These are phyloP conservation scores for Junonia oenone DNA, from an alignment of 2,888 invertebrate species.

Conservation along the genomic window DNA sequence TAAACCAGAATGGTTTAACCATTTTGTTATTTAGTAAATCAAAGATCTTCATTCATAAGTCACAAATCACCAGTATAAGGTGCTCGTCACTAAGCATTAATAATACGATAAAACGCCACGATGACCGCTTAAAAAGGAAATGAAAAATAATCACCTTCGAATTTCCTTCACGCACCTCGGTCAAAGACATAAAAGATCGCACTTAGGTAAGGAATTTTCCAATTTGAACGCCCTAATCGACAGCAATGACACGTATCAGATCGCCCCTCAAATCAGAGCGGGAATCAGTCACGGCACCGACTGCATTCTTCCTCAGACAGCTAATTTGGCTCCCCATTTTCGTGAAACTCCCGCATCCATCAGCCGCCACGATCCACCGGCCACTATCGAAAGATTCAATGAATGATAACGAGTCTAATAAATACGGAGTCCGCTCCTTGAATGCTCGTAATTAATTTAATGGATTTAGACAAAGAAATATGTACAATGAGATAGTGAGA, in stretches of 20 bases:
- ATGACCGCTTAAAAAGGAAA: neutral
- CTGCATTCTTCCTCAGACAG: constrained; percentile 73
- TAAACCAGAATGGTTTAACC: neutral
- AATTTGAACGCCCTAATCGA: constrained; percentile 57
- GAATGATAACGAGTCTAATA: constrained; percentile 79
- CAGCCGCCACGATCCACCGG: constrained; percentile 39
- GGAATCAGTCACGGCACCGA: constrained; percentile 67
- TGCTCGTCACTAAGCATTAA: neutral
- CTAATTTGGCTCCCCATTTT: constrained; percentile 71
- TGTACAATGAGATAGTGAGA: constrained; percentile 76
- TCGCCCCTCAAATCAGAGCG: constrained; percentile 43
- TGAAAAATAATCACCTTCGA: neutral
- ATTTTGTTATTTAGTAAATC: neutral
- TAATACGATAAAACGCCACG: neutral
- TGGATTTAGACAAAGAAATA: constrained; percentile 79
- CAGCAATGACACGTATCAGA: constrained; percentile 63
- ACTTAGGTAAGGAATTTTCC: constrained; percentile 53
- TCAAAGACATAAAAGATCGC: neutral
- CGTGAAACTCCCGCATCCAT: constrained; percentile 72
- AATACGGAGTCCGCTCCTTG: constrained; percentile 69
- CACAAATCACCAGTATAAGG: neutral
- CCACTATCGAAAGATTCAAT: constrained; percentile 60
- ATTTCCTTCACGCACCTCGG: constrained; percentile 3
- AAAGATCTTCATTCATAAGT: neutral
- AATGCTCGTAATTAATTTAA: constrained; percentile 77